Evolutionary conservation across 2,888 invertebrate genomes (phyloP).

Genomic region (Coelogynopora nodosa): DNA sequence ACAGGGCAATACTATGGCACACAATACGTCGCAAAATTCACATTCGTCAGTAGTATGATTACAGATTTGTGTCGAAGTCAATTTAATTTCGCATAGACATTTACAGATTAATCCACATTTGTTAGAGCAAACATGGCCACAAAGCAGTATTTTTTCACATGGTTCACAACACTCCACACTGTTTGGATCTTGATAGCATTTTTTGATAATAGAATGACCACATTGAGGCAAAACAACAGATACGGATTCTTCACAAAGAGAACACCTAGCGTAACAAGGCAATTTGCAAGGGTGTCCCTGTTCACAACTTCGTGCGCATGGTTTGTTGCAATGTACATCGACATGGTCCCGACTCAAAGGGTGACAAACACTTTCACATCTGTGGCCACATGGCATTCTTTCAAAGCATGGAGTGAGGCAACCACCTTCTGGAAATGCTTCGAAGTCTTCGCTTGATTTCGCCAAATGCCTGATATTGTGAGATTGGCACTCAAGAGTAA

Average conservation of each 20-base stretch:
- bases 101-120: background rate
- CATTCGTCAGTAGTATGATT: too few species aligned
- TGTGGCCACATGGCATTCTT: conserved; percentile 67
- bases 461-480: conserved; percentile 45
- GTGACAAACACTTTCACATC: conserved; percentile 68
- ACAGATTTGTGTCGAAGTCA: background rate
- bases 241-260: background rate
- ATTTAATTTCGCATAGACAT: background rate
- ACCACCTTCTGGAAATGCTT: conserved; percentile 62
- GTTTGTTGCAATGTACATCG: background rate
- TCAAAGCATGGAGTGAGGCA: conserved; percentile 66
- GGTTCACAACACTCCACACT: background rate
- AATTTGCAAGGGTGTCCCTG: background rate
- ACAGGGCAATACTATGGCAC: too few species aligned
- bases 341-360: conserved; percentile 49
- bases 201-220: background rate
- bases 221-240: background rate
- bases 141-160: background rate
- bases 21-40: too few species aligned
- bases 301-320: background rate
- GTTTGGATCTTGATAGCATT: background rate
- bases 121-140: background rate
- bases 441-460: conserved; percentile 49
- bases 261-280: background rate
- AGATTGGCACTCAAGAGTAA: conserved; percentile 48